A percentile compares a stretch with the other conserved stretches of the same genome.
Conservation (phyloP, 2,888 invertebrate species). For the Cyclophora albipunctata region DNA sequence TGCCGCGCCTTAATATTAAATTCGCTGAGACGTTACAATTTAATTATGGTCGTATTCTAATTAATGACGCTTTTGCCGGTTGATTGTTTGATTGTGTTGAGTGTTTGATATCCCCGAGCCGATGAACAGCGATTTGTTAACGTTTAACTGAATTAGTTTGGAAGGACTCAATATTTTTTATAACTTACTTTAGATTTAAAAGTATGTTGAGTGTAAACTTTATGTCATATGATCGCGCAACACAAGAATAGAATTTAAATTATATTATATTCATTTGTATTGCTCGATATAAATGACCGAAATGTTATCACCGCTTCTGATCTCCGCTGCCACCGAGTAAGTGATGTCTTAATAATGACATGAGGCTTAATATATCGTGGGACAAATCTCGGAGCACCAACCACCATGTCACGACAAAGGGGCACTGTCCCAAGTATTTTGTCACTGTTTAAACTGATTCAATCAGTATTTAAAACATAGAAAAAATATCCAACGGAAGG, state of each 20-base stretch:
- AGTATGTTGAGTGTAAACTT: no score
- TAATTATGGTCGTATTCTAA: slow-evolving; percentile 56
- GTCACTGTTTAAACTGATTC: slow-evolving; percentile 70
- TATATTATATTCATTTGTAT: slow-evolving; percentile 30
- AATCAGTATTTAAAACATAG: slow-evolving; percentile 37
- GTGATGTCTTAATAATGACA: slow-evolving; percentile 74
- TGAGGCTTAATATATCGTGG: slow-evolving; percentile 61
- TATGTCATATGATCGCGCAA: no score
- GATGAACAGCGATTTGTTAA: slow-evolving; percentile 40
- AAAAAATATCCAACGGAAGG: slow-evolving; percentile 47
- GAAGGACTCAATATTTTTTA: no score
- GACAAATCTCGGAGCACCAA: slow-evolving; percentile 55
- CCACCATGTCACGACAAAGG: slow-evolving; percentile 59
- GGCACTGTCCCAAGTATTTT: slow-evolving; percentile 63
- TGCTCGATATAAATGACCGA: slow-evolving; percentile 53
- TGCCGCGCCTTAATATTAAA: slow-evolving; percentile 33
- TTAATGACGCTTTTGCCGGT: slow-evolving; percentile 41
- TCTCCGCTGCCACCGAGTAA: slow-evolving; percentile 69
- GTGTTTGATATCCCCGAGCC: slow-evolving; percentile 33
- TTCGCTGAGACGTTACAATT: slow-evolving; percentile 71
- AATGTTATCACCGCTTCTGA: slow-evolving; percentile 50
- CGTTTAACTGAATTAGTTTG: slow-evolving; percentile 3
- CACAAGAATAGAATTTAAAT: no score
- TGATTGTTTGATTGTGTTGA: no score
- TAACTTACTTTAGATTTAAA: no score